These are phyloP conservation scores for Chydorus sphaericus DNA, from an alignment of 2,888 invertebrate species.

Conservation along the genomic window DNA sequence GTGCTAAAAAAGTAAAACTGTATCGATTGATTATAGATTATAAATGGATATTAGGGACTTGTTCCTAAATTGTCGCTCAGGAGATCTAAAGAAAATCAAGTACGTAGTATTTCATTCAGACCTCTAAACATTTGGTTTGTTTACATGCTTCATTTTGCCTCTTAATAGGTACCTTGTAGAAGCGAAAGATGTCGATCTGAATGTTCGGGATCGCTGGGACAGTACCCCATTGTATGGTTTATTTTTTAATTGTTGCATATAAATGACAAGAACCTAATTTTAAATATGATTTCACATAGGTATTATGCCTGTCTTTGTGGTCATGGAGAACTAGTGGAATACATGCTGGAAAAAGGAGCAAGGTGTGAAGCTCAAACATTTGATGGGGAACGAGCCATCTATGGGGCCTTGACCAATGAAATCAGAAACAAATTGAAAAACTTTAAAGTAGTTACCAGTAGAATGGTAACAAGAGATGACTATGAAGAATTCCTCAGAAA, in stretches of 20 bases:
- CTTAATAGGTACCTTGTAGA: constrained; percentile 30
- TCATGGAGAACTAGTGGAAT: constrained; percentile 33
- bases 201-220: constrained; percentile 36
- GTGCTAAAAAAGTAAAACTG: no score
- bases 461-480: constrained; percentile 30
- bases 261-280: not conserved
- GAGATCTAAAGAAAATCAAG: constrained; percentile 21
- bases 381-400: constrained; percentile 38
- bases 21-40: not conserved
- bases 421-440: constrained; percentile 31
- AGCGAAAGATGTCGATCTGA: constrained; percentile 33
- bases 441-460: constrained; percentile 31
- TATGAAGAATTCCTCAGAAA: constrained; percentile 35
- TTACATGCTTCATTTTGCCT: no score
- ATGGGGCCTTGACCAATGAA: constrained; percentile 34
- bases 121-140: no score
- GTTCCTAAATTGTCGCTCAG: constrained; percentile 22
- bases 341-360: constrained; percentile 33
- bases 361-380: constrained; percentile 37
- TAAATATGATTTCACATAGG: constrained; percentile 22
- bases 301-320: constrained; percentile 40
- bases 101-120: constrained; percentile 15
- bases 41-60: constrained; percentile 18
- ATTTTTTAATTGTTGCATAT: not conserved
- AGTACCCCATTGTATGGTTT: constrained; percentile 35